Evolutionary conservation across 2,113 vertebrate genomes (phyloP), one percentile per base, ranked within the genome.

Genomic region (Tapirus terrestris): DNA sequence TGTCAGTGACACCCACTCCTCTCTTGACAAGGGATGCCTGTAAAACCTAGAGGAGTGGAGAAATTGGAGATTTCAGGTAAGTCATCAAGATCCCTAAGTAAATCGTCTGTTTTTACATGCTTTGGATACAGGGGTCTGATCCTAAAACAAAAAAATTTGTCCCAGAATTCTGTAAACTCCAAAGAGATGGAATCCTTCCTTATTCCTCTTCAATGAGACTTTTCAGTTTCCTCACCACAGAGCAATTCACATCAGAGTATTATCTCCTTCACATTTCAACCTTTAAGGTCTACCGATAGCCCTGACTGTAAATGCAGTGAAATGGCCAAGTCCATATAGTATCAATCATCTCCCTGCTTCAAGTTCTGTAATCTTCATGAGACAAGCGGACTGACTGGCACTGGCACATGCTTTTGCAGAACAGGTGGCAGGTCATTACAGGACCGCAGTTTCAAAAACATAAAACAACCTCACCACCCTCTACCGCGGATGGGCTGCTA

Each of bases 401-500:
- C 39, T 14, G 36, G 80, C 51, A 92, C 68, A 29, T 11, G 43
- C 25, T 73, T 85, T 51, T 75, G 18, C 25, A 58, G n/a, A 43
- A 82, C 14, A 89, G 48, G 56, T 77, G 17, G 29, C 17, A 80
- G 51, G 10, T 56, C 12, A 14, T 17, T 39, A 61, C 0, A 86
- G 67, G 18, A 45, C 16, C 36, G 27, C 36, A 83, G n/a, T 72
- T 87, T 93, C 89, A 94, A 79, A 93, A 43, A n/a, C 77, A 89
- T 16, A 29, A 36, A 95, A 68, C 65, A 10, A 72, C 63, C 25
- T 48, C 77, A 63, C n/a, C 27, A 67, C 48, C 39, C 16, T 94
- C 84, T 33, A n/a, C 61, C 0, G 9, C 1, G 29, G 82, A 76
- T 6, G 13, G 68, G 76, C 53, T 18, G 27, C 68, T 43, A 80